A percentile compares a stretch with the other conserved stretches of the same genome.
Evolutionary conservation across 2,797 vertebrate genomes (phyloP).

Genomic region (Coregonus sp.): DNA sequence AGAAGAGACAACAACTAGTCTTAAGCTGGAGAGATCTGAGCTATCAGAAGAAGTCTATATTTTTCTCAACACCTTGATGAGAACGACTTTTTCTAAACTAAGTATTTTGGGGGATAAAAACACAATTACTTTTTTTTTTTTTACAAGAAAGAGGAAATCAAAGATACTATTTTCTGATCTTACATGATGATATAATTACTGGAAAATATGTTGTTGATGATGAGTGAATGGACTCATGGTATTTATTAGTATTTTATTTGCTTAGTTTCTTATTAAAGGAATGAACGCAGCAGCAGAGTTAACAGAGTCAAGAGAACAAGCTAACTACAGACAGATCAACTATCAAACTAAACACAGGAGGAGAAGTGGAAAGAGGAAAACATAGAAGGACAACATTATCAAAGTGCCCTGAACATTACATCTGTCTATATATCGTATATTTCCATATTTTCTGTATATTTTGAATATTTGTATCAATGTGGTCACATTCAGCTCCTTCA

Average conservation of each 20-base stretch:
- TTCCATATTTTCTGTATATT: slow-evolving; percentile 84
- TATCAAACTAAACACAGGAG: slow-evolving; percentile 52
- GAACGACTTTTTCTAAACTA: slow-evolving; percentile 73
- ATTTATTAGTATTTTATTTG: slow-evolving; percentile 67
- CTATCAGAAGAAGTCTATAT: slow-evolving; percentile 78
- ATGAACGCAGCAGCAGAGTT: slow-evolving; percentile 43
- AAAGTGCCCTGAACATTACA: slow-evolving; percentile 77
- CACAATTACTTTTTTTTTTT: neutral
- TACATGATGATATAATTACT: slow-evolving; percentile 52
- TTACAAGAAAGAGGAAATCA: slow-evolving; percentile 58
- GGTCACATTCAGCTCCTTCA: slow-evolving; percentile 69
- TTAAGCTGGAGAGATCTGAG: slow-evolving; percentile 60
- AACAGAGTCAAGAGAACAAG: slow-evolving; percentile 47
- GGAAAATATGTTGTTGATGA: slow-evolving; percentile 58
- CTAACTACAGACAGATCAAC: slow-evolving; percentile 1
- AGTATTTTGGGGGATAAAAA: no score
- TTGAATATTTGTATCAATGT: slow-evolving; percentile 85
- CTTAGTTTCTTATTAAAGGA: slow-evolving; percentile 61
- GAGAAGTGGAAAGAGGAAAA: neutral
- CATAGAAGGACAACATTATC: slow-evolving; percentile 50
- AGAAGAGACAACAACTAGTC: neutral
- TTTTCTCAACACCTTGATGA: slow-evolving; percentile 76
- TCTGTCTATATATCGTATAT: slow-evolving; percentile 71
- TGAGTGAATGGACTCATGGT: slow-evolving; percentile 68
- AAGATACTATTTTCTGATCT: slow-evolving; percentile 79